These are phyloP conservation scores for Ormyrus labotus DNA, from an alignment of 2,888 invertebrate species.

Conservation along the genomic window DNA sequence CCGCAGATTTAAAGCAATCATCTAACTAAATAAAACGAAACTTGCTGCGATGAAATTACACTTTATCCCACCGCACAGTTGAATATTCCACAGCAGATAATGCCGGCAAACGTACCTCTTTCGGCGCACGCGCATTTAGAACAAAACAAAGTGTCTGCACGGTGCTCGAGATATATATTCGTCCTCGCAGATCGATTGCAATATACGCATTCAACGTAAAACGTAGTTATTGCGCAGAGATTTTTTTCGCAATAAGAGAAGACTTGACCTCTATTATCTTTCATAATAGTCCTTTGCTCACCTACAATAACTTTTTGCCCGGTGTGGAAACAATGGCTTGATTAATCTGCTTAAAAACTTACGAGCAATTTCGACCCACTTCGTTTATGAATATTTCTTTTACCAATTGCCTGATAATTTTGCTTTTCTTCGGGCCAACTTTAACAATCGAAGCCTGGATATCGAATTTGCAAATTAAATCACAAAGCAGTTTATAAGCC, in stretches of 20 bases:
- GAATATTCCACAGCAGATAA: slow-evolving; percentile 28
- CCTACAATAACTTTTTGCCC: slow-evolving; percentile 15
- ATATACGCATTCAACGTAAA: slow-evolving; percentile 26
- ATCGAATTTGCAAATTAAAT: slow-evolving; percentile 38
- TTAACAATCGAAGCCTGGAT: neutral
- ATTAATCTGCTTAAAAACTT: slow-evolving; percentile 27
- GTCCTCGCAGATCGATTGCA: slow-evolving; percentile 39
- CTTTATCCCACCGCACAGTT: slow-evolving; percentile 10
- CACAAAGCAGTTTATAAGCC: no score
- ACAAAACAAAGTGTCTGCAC: slow-evolving; percentile 12
- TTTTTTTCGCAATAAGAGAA: slow-evolving; percentile 26
- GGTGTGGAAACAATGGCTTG: slow-evolving; percentile 7
- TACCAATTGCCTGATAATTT: slow-evolving; percentile 30
- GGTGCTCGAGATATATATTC: slow-evolving; percentile 15
- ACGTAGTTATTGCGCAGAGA: slow-evolving; percentile 35
- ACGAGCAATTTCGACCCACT: neutral
- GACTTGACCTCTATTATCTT: slow-evolving; percentile 27
- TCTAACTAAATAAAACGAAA: slow-evolving; percentile 24
- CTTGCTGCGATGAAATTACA: slow-evolving; percentile 16
- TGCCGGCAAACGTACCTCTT: neutral
- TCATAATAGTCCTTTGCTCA: slow-evolving; percentile 4
- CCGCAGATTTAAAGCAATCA: slow-evolving; percentile 11
- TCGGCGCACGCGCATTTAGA: neutral
- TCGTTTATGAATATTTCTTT: slow-evolving; percentile 44
- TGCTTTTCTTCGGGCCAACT: slow-evolving; percentile 30